phyloP scores from a whole-genome alignment of 2,113 vertebrate species.

The Nyctereutes procyonoides region DNA sequence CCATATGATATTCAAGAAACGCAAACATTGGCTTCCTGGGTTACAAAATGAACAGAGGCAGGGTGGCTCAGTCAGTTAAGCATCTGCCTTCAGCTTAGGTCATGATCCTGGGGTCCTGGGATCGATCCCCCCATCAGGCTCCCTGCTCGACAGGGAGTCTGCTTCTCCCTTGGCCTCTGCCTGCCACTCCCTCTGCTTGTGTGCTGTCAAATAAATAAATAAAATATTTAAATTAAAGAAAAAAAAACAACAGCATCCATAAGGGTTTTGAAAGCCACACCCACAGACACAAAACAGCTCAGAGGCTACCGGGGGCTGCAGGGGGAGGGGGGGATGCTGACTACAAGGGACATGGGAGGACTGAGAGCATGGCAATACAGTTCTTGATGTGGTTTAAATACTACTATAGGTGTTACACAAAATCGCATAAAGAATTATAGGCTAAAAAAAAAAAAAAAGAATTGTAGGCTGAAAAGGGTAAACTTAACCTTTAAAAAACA shows the following conservation, averaged over 20 bases:
- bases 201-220: no score
- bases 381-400: no score
- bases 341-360: rapidly evolving
- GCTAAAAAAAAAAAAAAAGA: not conserved
- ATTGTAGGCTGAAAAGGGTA: not conserved
- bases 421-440: not conserved
- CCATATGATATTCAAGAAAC: rapidly evolving
- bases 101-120: no score
- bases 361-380: not conserved
- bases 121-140: no score
- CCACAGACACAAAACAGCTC: not conserved
- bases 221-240: no score
- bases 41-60: not conserved
- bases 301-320: not conserved
- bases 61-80: no score
- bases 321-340: no score
- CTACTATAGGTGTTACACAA: not conserved
- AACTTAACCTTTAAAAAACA: not conserved
- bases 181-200: no score
- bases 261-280: not conserved
- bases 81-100: no score
- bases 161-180: no score
- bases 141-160: no score
- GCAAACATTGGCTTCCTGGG: not conserved
- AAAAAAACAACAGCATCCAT: no score